These are phyloP conservation scores for Platycnemis pennipes DNA, from an alignment of 2,888 invertebrate species.

Conservation along the genomic window DNA sequence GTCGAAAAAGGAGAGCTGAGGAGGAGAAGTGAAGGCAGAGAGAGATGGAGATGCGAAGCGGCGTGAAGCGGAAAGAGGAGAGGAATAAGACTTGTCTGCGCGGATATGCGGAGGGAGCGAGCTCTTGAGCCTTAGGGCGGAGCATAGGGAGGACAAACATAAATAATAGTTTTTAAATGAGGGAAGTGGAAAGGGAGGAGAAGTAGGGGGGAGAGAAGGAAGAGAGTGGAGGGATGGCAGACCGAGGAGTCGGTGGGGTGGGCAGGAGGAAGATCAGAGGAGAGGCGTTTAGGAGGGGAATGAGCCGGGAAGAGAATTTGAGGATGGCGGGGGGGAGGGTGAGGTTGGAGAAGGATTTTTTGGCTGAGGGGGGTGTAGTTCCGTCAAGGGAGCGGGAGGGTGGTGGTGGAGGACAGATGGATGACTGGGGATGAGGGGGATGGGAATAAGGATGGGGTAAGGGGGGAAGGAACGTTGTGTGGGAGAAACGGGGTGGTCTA, in stretches of 20 bases:
- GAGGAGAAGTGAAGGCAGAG: background rate
- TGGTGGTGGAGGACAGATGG: background rate
- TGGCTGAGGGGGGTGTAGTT: background rate
- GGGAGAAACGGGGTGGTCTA: background rate
- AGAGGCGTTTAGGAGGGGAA: conserved; percentile 9
- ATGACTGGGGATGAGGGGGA: background rate
- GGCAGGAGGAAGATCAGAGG: background rate
- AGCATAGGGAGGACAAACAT: conserved; percentile 52
- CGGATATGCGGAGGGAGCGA: background rate
- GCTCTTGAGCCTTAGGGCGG: background rate
- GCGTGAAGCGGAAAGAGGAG: conserved; percentile 12
- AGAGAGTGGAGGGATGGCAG: background rate
- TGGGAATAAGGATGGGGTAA: background rate
- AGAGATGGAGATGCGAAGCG: background rate
- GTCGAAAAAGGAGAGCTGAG: background rate
- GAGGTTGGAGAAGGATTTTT: background rate
- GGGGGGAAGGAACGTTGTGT: background rate
- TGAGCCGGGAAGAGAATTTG: background rate
- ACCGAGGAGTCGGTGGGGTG: background rate
- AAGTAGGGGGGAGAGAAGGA: background rate
- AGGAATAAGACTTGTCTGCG: background rate
- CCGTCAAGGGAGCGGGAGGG: background rate
- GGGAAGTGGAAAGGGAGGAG: background rate
- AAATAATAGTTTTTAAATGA: conserved; percentile 68
- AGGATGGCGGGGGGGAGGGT: background rate